These are phyloP conservation scores for Argentina silus DNA, from an alignment of 2,797 vertebrate species.

Conservation along the genomic window DNA sequence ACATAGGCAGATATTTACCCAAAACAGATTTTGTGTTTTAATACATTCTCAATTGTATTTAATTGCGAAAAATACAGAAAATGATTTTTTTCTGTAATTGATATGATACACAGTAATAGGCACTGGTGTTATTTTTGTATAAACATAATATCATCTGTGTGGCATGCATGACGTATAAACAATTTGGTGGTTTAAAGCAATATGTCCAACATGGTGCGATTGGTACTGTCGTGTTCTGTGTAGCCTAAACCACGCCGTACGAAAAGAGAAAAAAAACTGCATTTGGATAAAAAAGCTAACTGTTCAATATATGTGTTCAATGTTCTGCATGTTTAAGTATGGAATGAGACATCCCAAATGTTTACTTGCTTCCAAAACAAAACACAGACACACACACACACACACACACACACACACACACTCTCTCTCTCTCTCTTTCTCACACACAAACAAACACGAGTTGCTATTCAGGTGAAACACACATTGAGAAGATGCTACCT, in stretches of 20 bases:
- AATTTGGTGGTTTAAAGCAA: conserved; percentile 86
- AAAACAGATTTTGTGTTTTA: conserved; percentile 45
- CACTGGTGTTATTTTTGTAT: conserved; percentile 97
- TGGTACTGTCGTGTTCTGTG: conserved; percentile 82
- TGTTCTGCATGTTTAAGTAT: conserved; percentile 84
- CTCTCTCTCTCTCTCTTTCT: conserved; percentile 21
- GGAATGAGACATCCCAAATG: conserved; percentile 78
- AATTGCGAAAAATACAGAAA: conserved; percentile 75
- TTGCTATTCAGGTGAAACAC: conserved; percentile 69
- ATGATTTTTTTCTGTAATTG: conserved; percentile 79
- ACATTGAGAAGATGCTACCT: conserved; percentile 65
- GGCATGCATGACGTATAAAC: conserved; percentile 94
- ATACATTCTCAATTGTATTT: conserved; percentile 63
- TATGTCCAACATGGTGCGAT: conserved; percentile 87
- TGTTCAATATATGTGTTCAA: conserved; percentile 81
- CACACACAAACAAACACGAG: conserved; percentile 27
- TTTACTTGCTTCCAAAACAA: conserved; percentile 66
- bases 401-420: conserved; percentile 24
- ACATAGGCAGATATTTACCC: conserved; percentile 46
- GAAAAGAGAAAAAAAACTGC: conserved; percentile 65
- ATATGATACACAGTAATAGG: conserved; percentile 85
- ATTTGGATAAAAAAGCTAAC: conserved; percentile 73
- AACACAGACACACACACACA: conserved; percentile 29
- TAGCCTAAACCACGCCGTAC: conserved; percentile 77
- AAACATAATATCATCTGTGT: conserved; percentile 86